These are phyloP conservation scores for Cossypha dichroa DNA, from an alignment of 2,797 vertebrate species.

Conservation along the genomic window DNA sequence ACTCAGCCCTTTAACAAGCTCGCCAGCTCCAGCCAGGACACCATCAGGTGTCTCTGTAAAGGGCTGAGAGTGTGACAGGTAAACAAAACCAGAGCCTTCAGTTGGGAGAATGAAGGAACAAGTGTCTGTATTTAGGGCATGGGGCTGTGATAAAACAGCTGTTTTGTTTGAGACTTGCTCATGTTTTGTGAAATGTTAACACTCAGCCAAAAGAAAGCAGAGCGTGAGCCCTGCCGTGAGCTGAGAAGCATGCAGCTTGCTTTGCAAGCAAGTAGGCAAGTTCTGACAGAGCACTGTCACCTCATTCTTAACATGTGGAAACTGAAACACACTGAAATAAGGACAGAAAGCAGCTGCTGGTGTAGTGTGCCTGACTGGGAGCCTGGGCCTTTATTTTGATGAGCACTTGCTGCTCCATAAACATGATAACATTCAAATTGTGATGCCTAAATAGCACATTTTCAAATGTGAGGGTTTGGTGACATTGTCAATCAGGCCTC, in stretches of 20 bases:
- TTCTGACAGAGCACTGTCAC: not conserved
- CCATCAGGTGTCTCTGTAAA: not conserved
- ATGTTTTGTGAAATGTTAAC: not conserved
- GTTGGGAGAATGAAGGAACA: not conserved
- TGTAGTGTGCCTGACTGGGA: not conserved
- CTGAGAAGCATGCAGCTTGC: not conserved
- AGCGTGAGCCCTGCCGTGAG: not conserved
- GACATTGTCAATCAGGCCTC: not conserved
- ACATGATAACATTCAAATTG: not conserved
- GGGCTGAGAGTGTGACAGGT: not conserved
- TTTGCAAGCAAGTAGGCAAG: not conserved
- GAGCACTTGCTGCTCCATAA: not conserved
- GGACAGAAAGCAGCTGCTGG: not conserved
- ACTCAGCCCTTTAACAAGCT: not conserved
- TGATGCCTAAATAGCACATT: not conserved
- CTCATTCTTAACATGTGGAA: not conserved
- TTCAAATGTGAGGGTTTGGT: not conserved
- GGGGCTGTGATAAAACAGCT: not conserved
- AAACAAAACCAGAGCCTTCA: not conserved
- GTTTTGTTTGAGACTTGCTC: not conserved
- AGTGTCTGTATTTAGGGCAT: not conserved
- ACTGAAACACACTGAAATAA: not conserved
- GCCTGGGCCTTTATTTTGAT: not conserved
- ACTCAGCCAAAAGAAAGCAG: not conserved
- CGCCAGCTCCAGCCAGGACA: not conserved